Base-by-base conservation (phyloP, 2,797 vertebrate genomes). In the Helostoma temminkii region DNA sequence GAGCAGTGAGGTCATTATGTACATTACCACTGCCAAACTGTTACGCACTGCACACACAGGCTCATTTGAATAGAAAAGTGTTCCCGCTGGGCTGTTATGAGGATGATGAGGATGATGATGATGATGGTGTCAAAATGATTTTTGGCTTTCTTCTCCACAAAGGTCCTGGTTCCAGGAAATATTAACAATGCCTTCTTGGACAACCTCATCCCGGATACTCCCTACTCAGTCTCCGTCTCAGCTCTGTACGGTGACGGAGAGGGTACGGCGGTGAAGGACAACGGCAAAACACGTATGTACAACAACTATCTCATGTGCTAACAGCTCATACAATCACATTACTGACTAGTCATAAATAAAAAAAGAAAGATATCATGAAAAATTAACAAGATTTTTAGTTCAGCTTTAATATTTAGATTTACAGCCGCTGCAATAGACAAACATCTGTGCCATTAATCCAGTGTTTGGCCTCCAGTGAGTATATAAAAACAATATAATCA, bases 131-230 rank as follows among this genome's bases (percentile, higher is more conserved):
- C 45, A 25, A 1, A 45, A 30, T 43, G 15, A 41, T 45, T 32
- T 45, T 46, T 68, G 39, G 58, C 26, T 43, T 52, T 49, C 16
- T 71, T 34, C 24, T 86, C 71, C 71, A 18, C 14, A 37, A 84
- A 99, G 98, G 93, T 96, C 48, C 91, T 98, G 82, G 94, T 98
- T 83, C 92, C 96, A 18, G 96, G 94, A 69, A 97, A 91, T 41
- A 86, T 89, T 15, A 93, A 90, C 84, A 96, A 91, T 0, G 94
- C 94, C 66, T 93, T 96, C 88, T 89, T 99, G 90, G 97, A 98
- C 73, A 93, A 93, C 66, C 93, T 99, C 85, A 83, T 93, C 72
- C 96, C 97, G 0, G 97, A 99, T 69, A 98, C 96, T 0, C 91
- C 93, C 4, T 99, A 99, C 74, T 92, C 94, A 0, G 86, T 99